Evolutionary conservation across 2,113 vertebrate species (phyloP).

Genomic region (Eira barbara): DNA sequence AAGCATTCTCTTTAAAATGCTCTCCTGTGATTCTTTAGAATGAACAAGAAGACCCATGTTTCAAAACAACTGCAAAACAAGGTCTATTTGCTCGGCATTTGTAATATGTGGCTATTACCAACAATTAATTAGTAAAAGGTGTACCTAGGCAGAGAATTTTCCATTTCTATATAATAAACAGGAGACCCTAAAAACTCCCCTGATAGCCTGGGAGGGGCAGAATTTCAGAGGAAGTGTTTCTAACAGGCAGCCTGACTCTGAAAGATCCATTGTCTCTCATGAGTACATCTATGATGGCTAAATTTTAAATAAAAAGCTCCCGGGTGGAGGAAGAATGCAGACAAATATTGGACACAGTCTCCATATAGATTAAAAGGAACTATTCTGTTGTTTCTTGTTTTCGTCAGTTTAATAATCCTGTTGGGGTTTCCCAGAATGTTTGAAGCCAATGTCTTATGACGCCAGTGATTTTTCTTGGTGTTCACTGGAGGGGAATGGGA

Average conservation of each 20-base stretch:
- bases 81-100: background rate
- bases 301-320: background rate
- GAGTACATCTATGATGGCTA: background rate
- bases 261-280: background rate
- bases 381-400: conserved; percentile 36
- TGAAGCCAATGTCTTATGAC: background rate
- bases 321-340: background rate
- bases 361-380: conserved; percentile 1
- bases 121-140: conserved; percentile 12
- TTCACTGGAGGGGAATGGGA: conserved; percentile 1
- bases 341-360: background rate
- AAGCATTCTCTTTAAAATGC: background rate
- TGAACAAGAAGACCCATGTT: background rate
- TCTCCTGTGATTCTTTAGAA: background rate
- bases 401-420: conserved; percentile 36
- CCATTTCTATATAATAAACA: background rate
- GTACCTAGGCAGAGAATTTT: background rate
- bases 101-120: background rate
- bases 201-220: background rate
- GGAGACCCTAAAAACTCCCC: background rate
- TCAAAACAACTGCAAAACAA: background rate
- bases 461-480: conserved; percentile 48
- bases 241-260: background rate
- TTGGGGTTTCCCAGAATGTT: conserved; percentile 17
- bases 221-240: background rate